Percentiles rank a stretch among this genome's conserved stretches.
Conservation (phyloP, 2,797 vertebrate species). For the Moxostoma hubbsi region DNA sequence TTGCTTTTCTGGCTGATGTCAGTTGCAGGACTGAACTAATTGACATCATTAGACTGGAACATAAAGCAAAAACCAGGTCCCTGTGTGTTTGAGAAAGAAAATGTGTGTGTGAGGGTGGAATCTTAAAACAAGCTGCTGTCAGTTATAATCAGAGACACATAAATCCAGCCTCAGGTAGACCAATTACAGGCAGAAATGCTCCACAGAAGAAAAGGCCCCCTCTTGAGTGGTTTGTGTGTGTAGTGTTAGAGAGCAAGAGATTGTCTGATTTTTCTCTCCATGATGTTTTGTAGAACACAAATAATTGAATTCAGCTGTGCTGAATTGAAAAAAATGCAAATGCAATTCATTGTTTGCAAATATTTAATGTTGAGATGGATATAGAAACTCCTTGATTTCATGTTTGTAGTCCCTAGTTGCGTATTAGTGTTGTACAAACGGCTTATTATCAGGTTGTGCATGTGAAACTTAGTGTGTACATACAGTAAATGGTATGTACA, state of each 20-base stretch:
- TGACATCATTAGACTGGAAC: slow-evolving; percentile 74
- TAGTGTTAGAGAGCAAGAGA: not conserved
- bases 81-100: slow-evolving; percentile 27
- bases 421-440: slow-evolving; percentile 5
- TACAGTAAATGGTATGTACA: not conserved
- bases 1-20: slow-evolving; percentile 64
- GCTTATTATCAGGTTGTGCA: slow-evolving; percentile 3
- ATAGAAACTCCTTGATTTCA: not conserved
- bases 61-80: slow-evolving; percentile 52
- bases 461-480: not conserved
- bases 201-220: slow-evolving; percentile 5
- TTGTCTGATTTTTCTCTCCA: not conserved
- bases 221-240: not conserved
- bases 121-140: slow-evolving; percentile 75
- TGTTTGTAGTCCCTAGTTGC: slow-evolving; percentile 4
- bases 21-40: slow-evolving; percentile 73
- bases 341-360: slow-evolving; percentile 29
- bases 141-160: slow-evolving; percentile 72
- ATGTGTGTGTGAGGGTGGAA: slow-evolving; percentile 59
- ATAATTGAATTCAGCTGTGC: slow-evolving; percentile 16
- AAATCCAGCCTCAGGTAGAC: slow-evolving; percentile 71
- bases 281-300: slow-evolving; percentile 22
- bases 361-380: slow-evolving; percentile 12
- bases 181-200: slow-evolving; percentile 75
- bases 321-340: slow-evolving; percentile 36